These are phyloP conservation scores for Austrolebias charrua DNA, from an alignment of 2,797 vertebrate species.

Conservation along the genomic window DNA sequence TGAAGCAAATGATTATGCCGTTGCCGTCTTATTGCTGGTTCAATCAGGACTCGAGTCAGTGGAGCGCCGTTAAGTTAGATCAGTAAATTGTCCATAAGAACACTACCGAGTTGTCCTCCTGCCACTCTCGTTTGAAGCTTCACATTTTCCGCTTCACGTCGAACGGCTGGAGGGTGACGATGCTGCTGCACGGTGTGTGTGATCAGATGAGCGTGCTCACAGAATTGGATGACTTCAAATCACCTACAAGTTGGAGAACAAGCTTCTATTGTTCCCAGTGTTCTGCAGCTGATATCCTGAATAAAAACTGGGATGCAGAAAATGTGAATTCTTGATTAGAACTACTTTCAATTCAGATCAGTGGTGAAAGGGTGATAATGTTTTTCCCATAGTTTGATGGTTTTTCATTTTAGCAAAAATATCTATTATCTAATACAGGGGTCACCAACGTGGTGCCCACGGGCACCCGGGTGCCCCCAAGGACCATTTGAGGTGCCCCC, in stretches of 20 bases:
- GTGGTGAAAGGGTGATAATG: too few species aligned
- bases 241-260: neutral
- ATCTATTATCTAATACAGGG: too few species aligned
- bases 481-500: too few species aligned
- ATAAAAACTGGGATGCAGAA: neutral
- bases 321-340: neutral
- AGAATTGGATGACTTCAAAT: neutral
- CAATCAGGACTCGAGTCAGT: slow-evolving; percentile 40
- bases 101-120: slow-evolving; percentile 20
- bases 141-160: slow-evolving; percentile 14
- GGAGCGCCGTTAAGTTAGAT: slow-evolving; percentile 45
- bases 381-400: too few species aligned
- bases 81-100: slow-evolving; percentile 51
- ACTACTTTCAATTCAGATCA: neutral
- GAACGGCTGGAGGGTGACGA: slow-evolving; percentile 14
- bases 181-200: neutral
- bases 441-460: too few species aligned
- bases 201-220: slow-evolving; percentile 1
- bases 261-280: neutral
- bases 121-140: slow-evolving; percentile 29
- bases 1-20: slow-evolving; percentile 40
- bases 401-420: too few species aligned
- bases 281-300: slow-evolving; percentile 8
- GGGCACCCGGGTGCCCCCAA: too few species aligned
- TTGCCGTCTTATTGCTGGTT: slow-evolving; percentile 48